Conservation (phyloP, 2,113 vertebrate genomes). For the Rhinichthys klamathensis region DNA sequence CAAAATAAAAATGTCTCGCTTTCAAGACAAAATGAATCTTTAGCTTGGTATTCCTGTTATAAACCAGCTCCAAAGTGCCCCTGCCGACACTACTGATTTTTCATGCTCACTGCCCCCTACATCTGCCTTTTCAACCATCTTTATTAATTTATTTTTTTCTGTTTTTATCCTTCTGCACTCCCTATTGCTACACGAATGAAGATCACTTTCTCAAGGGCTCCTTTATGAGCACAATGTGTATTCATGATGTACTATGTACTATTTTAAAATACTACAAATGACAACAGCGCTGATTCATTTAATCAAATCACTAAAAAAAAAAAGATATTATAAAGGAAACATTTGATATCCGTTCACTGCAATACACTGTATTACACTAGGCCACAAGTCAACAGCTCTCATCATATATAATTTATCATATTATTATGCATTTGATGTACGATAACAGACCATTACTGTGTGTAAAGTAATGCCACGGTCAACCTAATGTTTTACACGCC, state of each 20-base stretch:
- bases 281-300: background rate
- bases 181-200: background rate
- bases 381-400: background rate
- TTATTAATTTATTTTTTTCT: background rate
- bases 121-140: constrained; percentile 11
- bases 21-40: background rate
- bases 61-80: constrained; percentile 5
- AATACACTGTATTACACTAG: background rate
- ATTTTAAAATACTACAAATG: background rate
- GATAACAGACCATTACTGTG: background rate
- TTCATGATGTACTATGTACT: background rate
- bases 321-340: background rate
- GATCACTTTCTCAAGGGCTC: background rate
- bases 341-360: background rate
- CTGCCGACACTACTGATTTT: constrained; percentile 9
- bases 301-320: background rate
- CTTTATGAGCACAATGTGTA: background rate
- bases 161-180: background rate
- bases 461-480: too few species aligned
- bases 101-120: constrained; percentile 1
- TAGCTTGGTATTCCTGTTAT: constrained; percentile 12
- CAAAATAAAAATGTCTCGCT: background rate
- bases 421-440: background rate
- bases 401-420: background rate
- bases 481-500: background rate